phyloP scores from a whole-genome alignment of 1,140 invertebrate genomes.

The Hylaeus anthracinus region DNA sequence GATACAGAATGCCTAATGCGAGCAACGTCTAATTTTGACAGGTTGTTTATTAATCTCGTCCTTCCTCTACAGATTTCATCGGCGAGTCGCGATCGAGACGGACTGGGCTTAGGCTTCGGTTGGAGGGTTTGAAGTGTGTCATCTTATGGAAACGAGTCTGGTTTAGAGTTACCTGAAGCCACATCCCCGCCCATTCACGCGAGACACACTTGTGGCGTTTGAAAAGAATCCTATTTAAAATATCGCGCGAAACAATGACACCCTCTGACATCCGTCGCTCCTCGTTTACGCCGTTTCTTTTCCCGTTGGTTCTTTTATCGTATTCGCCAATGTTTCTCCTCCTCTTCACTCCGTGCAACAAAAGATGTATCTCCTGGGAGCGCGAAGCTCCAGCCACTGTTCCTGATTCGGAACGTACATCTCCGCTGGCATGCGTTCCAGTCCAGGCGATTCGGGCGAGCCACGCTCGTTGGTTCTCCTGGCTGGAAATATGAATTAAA shows the following conservation, averaged over 20 bases:
- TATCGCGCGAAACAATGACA: too few relatives aligned
- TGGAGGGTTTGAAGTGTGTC: background rate
- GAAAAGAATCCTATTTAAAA: too few relatives aligned
- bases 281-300: too few relatives aligned
- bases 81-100: too few relatives aligned
- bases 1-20: too few relatives aligned
- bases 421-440: constrained; percentile 88
- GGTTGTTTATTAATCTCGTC: too few relatives aligned
- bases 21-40: too few relatives aligned
- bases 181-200: background rate
- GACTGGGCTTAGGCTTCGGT: background rate
- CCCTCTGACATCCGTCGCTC: too few relatives aligned
- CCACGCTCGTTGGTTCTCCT: constrained; percentile 62
- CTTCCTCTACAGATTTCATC: too few relatives aligned
- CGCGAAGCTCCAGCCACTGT: constrained; percentile 90
- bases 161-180: background rate
- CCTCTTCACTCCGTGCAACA: constrained; percentile 65
- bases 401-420: constrained; percentile 95
- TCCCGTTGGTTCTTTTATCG: background rate
- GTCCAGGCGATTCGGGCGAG: constrained; percentile 69
- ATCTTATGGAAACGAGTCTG: background rate
- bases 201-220: too few relatives aligned
- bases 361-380: constrained; percentile 77
- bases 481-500: constrained; percentile 62
- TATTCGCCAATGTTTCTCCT: background rate